Base-by-base conservation (phyloP, 2,797 vertebrate genomes). In the Scomberomorus guttatus region DNA sequence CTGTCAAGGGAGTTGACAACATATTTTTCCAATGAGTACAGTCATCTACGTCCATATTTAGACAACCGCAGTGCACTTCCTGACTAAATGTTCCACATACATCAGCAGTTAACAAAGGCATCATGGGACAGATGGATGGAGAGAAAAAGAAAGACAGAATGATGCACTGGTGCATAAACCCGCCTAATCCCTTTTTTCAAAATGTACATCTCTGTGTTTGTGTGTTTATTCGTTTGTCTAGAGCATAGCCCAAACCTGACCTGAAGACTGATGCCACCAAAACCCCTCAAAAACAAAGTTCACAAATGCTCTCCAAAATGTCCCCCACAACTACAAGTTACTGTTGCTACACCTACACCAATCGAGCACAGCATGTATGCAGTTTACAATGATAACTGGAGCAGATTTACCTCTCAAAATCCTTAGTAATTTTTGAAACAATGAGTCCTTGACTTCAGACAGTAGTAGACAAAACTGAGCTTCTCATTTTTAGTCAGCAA, bases 1-100 rank as follows among this genome's bases (percentile, higher is more conserved):
- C 86, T 81, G 83, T 57, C 51, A n/a, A 83, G 83, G 82, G 85
- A 87, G 55, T 77, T 64, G 62, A 78, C 44, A 72, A 39, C 44
- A 84, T 81, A 87, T 90, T 86, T 85, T 86, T 90, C 86, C 65
- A 71, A 79, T 77, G 83, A 86, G 51, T 61, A 44, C 50, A 87
- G 77, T 72, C 81, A 24, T 80, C 76, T 60, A 13, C 3, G 11
- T 74, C 75, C 80, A 82, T 75, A 77, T 87, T 84, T 80, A 73
- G 80, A 59, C 52, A 73, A 61, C 61, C 2, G 4, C 84, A 61
- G 75, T 61, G 61, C 71, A 73, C 69, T 75, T 89, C 78, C 68
- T 81, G 55, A 85, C 65, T 65, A 25, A 68, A 56, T 46, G 42
- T 87, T 84, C 81, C 81, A 82, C 79, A 64, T 63, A 78, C 83